phyloP scores from a whole-genome alignment of 2,888 invertebrate genomes.

The Spilosoma lubricipeda region DNA sequence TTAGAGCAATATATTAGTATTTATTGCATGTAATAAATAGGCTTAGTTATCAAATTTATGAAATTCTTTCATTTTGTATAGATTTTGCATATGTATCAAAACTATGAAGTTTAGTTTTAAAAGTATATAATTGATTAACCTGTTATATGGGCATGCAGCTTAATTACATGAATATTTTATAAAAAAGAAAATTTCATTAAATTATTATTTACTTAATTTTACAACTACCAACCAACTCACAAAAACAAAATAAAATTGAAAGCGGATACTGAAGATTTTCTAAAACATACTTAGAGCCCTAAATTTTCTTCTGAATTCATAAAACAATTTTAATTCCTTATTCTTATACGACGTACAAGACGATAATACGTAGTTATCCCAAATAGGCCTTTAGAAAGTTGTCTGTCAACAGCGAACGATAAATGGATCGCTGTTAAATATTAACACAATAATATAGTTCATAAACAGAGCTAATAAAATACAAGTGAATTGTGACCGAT shows the following conservation, averaged over 20 bases:
- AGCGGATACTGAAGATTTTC: too few relatives aligned
- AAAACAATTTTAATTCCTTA: not conserved
- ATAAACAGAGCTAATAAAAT: constrained; percentile 25
- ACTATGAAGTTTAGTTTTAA: too few relatives aligned
- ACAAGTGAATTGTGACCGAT: constrained; percentile 47
- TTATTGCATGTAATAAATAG: too few relatives aligned
- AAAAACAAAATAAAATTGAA: not conserved
- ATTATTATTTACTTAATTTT: not conserved
- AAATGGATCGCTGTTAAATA: constrained; percentile 52
- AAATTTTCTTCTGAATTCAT: not conserved
- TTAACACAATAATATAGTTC: constrained; percentile 17
- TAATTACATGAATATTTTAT: not conserved
- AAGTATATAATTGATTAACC: not conserved
- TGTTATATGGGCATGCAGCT: not conserved
- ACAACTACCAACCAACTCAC: not conserved
- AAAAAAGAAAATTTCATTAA: not conserved
- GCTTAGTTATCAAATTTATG: too few relatives aligned
- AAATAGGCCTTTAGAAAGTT: constrained; percentile 55
- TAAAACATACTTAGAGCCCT: not conserved
- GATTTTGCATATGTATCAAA: too few relatives aligned
- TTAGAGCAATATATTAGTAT: too few relatives aligned
- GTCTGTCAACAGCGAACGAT: constrained; percentile 38
- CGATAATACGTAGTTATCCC: constrained; percentile 9
- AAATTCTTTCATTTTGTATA: too few relatives aligned
- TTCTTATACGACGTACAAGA: not conserved